Percentiles rank a stretch among this genome's conserved stretches.
These are phyloP conservation scores for Hippocampus zosterae DNA, from an alignment of 2,113 vertebrate species.

Conservation along the genomic window DNA sequence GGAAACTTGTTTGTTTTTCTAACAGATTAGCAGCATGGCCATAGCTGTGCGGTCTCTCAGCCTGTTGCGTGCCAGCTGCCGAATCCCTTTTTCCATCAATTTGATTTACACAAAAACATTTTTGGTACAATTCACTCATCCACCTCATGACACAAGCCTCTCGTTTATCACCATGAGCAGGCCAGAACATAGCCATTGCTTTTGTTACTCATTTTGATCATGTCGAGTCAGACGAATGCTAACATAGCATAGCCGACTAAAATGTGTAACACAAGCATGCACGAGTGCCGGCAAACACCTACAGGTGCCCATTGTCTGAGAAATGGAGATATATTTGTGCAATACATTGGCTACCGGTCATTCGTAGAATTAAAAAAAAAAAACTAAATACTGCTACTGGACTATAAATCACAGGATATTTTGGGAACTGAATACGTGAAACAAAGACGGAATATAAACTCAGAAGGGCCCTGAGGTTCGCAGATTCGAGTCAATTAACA, in stretches of 20 bases:
- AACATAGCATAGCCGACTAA: background rate
- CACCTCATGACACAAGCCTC: background rate
- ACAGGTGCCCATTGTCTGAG: background rate
- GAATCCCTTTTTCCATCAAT: constrained; percentile 3
- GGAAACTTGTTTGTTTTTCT: constrained; percentile 46
- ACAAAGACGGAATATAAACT: no score
- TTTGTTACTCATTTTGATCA: background rate
- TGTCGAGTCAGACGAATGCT: background rate
- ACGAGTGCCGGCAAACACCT: background rate
- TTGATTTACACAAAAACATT: background rate
- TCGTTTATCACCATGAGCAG: background rate
- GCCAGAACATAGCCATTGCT: background rate
- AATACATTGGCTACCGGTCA: background rate
- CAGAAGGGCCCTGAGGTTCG: no score
- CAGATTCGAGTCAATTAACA: no score
- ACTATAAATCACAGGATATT: no score
- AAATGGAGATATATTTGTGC: background rate
- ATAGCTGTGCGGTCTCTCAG: background rate
- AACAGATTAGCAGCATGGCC: constrained; percentile 28
- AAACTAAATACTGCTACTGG: no score
- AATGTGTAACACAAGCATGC: background rate
- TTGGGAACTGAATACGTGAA: no score
- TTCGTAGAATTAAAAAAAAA: no score
- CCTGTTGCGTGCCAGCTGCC: constrained; percentile 2
- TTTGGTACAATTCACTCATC: background rate